phyloP scores from a whole-genome alignment of 2,888 invertebrate genomes.

The Ophion ellenae region DNA sequence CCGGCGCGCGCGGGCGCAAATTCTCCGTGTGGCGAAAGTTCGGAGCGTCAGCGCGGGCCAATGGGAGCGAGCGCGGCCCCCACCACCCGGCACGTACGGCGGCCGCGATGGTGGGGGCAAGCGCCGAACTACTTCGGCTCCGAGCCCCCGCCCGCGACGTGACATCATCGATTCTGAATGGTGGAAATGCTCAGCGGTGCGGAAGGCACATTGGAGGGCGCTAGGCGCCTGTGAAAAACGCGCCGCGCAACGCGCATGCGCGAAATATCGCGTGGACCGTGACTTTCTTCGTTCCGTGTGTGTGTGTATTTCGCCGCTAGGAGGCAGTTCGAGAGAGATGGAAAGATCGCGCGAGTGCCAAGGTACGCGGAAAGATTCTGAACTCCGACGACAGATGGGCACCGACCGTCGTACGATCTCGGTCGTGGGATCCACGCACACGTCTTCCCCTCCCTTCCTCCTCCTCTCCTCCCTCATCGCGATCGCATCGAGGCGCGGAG shows the following conservation, averaged over 20 bases:
- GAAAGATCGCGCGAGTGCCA: constrained; percentile 28
- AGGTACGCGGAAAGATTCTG: constrained; percentile 49
- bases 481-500: constrained; percentile 22
- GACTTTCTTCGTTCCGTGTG: background rate
- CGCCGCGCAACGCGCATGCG: constrained; percentile 71
- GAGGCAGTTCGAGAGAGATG: background rate
- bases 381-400: constrained; percentile 74
- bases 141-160: constrained; percentile 75
- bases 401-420: constrained; percentile 68
- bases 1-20: background rate
- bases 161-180: constrained; percentile 84
- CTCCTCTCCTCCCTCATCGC: constrained; percentile 5
- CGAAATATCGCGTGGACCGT: background rate
- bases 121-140: constrained; percentile 16
- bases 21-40: constrained; percentile 26
- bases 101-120: constrained; percentile 67
- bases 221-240: constrained; percentile 69
- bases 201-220: constrained; percentile 83
- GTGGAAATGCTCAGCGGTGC: constrained; percentile 83
- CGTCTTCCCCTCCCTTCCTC: background rate
- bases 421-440: constrained; percentile 25
- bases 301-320: background rate
- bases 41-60: constrained; percentile 73
- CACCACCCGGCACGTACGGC: constrained; percentile 6
- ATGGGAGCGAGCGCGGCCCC: constrained; percentile 69